Evolutionary conservation across 2,888 invertebrate genomes (phyloP).

Genomic region (Xanthia icteritia): DNA sequence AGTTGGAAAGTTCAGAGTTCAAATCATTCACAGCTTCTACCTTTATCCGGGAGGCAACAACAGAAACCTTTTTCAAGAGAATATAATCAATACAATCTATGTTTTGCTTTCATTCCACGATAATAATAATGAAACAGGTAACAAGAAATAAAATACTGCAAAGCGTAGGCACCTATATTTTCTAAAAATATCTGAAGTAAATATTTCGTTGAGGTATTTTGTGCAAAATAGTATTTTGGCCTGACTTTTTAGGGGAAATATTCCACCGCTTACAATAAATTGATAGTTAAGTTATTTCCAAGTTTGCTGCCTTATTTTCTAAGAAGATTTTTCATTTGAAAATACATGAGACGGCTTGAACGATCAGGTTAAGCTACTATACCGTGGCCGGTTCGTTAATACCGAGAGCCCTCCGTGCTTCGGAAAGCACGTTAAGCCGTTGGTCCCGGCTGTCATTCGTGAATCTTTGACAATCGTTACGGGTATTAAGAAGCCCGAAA

Average conservation of each 20-base stretch:
- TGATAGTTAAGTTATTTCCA: neutral
- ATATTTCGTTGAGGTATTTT: slow-evolving; percentile 1
- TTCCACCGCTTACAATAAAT: neutral
- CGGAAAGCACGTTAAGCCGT: neutral
- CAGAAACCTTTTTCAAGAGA: slow-evolving; percentile 19
- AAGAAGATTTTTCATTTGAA: neutral
- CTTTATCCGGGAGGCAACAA: slow-evolving; percentile 29
- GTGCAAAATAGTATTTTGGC: neutral
- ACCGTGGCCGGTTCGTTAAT: neutral
- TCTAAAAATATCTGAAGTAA: slow-evolving; percentile 5
- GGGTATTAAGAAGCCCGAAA: neutral
- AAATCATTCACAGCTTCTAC: slow-evolving; percentile 27
- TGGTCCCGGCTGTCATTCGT: neutral
- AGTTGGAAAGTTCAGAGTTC: slow-evolving; percentile 31
- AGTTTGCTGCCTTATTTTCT: neutral
- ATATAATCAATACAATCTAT: slow-evolving; percentile 42
- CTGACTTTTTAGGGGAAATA: neutral
- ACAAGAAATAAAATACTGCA: slow-evolving; percentile 12
- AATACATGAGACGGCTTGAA: neutral
- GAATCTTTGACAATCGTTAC: neutral
- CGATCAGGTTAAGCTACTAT: neutral
- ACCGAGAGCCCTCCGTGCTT: no score
- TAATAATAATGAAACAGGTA: slow-evolving; percentile 23
- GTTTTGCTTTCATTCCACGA: slow-evolving; percentile 44
- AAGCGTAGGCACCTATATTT: neutral